Conservation (phyloP, 2,113 vertebrate species). For the Enhydra lutris region DNA sequence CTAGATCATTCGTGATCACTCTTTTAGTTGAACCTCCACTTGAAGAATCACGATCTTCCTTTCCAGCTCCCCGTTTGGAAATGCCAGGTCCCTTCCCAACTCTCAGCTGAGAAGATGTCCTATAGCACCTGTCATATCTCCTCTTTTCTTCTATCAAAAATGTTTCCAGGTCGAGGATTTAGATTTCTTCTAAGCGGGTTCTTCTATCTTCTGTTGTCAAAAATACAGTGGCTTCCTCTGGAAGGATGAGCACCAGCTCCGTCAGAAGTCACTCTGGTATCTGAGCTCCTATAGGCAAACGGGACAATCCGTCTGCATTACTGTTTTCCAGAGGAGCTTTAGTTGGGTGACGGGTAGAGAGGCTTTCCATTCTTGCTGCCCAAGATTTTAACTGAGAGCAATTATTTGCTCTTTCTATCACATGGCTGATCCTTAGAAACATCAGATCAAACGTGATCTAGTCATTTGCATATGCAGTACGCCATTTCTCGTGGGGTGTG, state of each 20-base stretch:
- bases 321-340: not conserved
- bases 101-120: not conserved
- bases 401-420: not conserved
- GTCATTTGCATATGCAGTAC: not conserved
- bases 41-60: not conserved
- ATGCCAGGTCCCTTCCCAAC: not conserved
- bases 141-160: not conserved
- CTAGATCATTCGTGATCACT: not conserved
- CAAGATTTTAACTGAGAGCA: not conserved
- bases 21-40: not conserved
- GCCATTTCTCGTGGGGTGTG: not conserved
- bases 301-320: not conserved
- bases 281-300: not conserved
- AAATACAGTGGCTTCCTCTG: not conserved
- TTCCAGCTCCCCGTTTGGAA: not conserved
- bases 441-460: not conserved
- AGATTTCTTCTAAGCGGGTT: not conserved
- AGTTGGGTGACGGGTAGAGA: not conserved
- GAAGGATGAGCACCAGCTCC: not conserved
- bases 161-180: not conserved
- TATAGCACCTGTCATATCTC: not conserved
- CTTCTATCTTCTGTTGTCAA: not conserved
- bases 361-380: not conserved
- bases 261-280: not conserved
- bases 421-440: not conserved